A percentile compares a stretch with the other conserved stretches of the same genome.
Conservation (phyloP, 1,140 invertebrate species). For the Thereuonema tuberculata region DNA sequence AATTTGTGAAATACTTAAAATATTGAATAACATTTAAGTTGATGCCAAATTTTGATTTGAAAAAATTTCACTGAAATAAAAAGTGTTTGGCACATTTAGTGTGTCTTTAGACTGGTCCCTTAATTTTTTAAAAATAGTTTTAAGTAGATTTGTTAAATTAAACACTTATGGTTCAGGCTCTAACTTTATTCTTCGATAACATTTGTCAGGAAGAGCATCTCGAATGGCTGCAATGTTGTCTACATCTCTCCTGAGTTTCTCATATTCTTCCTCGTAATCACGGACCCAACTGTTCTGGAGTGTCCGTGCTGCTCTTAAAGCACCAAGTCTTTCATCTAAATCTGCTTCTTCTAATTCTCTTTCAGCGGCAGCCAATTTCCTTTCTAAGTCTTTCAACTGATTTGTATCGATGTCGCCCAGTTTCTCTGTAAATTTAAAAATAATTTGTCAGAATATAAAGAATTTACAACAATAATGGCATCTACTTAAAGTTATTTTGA, state of each 20-base stretch:
- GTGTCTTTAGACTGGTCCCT: too few species aligned
- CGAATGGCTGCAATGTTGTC: slow-evolving; percentile 73
- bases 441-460: background rate
- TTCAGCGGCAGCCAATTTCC: slow-evolving; percentile 56
- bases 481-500: too few species aligned
- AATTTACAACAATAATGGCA: too few species aligned
- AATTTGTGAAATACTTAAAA: too few species aligned
- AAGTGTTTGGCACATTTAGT: too few species aligned
- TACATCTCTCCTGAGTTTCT: slow-evolving; percentile 57
- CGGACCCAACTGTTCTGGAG: slow-evolving; percentile 62
- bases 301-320: slow-evolving; percentile 51
- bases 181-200: slow-evolving; percentile 48
- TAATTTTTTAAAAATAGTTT: too few species aligned
- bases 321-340: slow-evolving; percentile 56
- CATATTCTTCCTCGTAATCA: slow-evolving; percentile 65
- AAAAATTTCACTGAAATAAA: too few species aligned
- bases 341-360: slow-evolving; percentile 52
- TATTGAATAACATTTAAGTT: too few species aligned
- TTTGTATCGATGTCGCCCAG: slow-evolving; percentile 37
- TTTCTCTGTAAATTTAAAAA: background rate
- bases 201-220: slow-evolving; percentile 60
- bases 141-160: too few species aligned
- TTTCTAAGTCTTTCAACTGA: slow-evolving; percentile 54
- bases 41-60: too few species aligned
- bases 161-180: slow-evolving; percentile 35